Evolutionary conservation across 2,888 invertebrate species (phyloP).

Genomic region (Polydrusus cervinus): DNA sequence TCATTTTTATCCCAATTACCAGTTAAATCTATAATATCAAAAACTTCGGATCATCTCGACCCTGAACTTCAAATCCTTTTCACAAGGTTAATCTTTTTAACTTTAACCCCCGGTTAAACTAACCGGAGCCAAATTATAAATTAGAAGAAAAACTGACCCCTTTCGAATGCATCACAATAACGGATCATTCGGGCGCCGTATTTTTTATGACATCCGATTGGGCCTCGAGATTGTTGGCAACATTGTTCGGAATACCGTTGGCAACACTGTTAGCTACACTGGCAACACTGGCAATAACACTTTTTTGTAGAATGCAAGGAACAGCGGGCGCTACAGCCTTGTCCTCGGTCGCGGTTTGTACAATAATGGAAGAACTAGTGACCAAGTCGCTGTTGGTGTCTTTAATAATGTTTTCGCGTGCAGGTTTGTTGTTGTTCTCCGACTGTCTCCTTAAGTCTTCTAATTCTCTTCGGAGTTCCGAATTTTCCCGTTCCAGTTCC

Average conservation of each 20-base stretch:
- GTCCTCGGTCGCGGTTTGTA: slow-evolving; percentile 51
- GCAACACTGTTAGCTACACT: slow-evolving; percentile 51
- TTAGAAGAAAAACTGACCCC: slow-evolving; percentile 50
- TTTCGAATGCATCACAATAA: slow-evolving; percentile 61
- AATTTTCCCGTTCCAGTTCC: slow-evolving; percentile 60
- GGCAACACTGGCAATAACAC: slow-evolving; percentile 58
- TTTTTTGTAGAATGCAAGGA: slow-evolving; percentile 52
- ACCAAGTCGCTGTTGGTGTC: slow-evolving; percentile 51
- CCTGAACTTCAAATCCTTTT: background rate
- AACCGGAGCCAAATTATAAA: slow-evolving; percentile 24
- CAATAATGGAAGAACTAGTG: slow-evolving; percentile 61
- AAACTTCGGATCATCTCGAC: background rate
- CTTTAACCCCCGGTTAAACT: slow-evolving; percentile 2
- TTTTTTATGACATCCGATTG: slow-evolving; percentile 61
- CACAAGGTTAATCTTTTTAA: background rate
- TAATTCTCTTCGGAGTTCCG: slow-evolving; percentile 61
- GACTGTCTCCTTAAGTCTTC: slow-evolving; percentile 53
- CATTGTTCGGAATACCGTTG: slow-evolving; percentile 25
- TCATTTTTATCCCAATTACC: slow-evolving; percentile 15
- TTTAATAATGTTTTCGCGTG: slow-evolving; percentile 37
- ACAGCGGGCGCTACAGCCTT: slow-evolving; percentile 24
- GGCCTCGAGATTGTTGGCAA: slow-evolving; percentile 51
- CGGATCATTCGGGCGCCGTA: slow-evolving; percentile 66
- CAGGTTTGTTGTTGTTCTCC: slow-evolving; percentile 48
- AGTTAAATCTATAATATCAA: slow-evolving; percentile 11